These are phyloP conservation scores for Aphelinus certus DNA, from an alignment of 1,140 invertebrate genomes.

Conservation along the genomic window DNA sequence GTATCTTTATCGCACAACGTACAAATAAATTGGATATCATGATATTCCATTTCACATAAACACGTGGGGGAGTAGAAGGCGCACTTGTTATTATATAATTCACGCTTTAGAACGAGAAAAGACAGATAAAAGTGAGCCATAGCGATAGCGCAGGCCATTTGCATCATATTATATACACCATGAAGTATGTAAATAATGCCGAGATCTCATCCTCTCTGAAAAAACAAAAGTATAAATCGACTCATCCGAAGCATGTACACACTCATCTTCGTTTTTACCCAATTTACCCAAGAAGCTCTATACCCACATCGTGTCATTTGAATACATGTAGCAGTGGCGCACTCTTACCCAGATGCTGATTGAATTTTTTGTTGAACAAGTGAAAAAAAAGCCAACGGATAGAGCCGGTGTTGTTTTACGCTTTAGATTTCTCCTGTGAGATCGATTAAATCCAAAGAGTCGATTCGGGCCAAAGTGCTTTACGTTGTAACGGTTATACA, in stretches of 20 bases:
- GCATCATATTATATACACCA: slow-evolving; percentile 14
- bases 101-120: slow-evolving; percentile 47
- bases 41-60: slow-evolving; percentile 12
- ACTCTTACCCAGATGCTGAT: background rate
- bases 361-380: no score
- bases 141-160: slow-evolving; percentile 27
- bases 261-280: background rate
- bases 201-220: slow-evolving; percentile 15
- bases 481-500: slow-evolving; percentile 14
- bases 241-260: slow-evolving; percentile 2
- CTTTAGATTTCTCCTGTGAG: slow-evolving; percentile 8
- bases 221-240: slow-evolving; percentile 13
- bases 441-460: background rate
- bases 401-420: slow-evolving; percentile 13
- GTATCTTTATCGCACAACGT: background rate
- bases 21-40: slow-evolving; percentile 2
- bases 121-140: background rate
- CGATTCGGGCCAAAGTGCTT: slow-evolving; percentile 21
- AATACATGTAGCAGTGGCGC: slow-evolving; percentile 9
- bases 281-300: background rate
- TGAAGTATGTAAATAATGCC: slow-evolving; percentile 35
- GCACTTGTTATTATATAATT: slow-evolving; percentile 55
- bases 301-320: background rate
- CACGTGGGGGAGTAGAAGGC: slow-evolving; percentile 33
- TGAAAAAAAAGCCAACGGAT: no score